A percentile compares a stretch with the other conserved stretches of the same genome.
These are phyloP conservation scores for Pimpla rufipes DNA, from an alignment of 2,888 invertebrate species.

Conservation along the genomic window DNA sequence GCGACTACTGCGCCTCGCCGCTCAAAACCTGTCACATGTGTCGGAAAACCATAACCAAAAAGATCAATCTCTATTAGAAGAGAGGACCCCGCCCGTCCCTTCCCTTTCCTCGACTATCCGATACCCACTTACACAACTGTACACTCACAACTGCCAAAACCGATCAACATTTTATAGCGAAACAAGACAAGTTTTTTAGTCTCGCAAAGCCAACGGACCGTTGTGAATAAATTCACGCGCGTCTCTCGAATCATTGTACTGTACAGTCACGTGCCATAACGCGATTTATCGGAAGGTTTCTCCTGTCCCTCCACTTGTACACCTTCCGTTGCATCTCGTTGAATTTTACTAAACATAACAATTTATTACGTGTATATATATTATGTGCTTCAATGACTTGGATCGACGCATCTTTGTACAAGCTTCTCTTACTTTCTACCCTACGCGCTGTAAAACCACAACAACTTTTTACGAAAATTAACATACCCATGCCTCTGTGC, in stretches of 20 bases:
- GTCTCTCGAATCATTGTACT: constrained; percentile 65
- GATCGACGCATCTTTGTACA: constrained; percentile 30
- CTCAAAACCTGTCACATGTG: constrained; percentile 95
- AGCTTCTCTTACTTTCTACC: constrained; percentile 26
- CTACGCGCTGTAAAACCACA: constrained; percentile 4
- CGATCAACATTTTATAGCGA: constrained; percentile 62
- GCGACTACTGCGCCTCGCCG: constrained; percentile 93
- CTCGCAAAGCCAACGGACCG: constrained; percentile 59
- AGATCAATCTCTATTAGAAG: constrained; percentile 88
- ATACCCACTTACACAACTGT: constrained; percentile 59
- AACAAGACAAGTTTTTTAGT: constrained; percentile 30
- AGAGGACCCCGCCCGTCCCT: constrained; percentile 25
- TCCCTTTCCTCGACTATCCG: constrained; percentile 33
- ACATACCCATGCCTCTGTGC: constrained; percentile 1
- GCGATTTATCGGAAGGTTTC: constrained; percentile 60
- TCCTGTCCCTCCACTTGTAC: constrained; percentile 9
- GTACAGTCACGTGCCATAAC: constrained; percentile 74
- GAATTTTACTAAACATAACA: constrained; percentile 41
- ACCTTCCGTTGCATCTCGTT: constrained; percentile 43
- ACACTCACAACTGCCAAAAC: constrained; percentile 74
- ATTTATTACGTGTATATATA: constrained; percentile 52
- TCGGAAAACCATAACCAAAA: constrained; percentile 91
- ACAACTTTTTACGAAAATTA: constrained; percentile 21
- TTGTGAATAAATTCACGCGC: constrained; percentile 41
- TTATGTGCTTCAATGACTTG: constrained; percentile 25